These are phyloP conservation scores for Actenoides hombroni DNA, from an alignment of 2,113 vertebrate genomes.

Conservation along the genomic window DNA sequence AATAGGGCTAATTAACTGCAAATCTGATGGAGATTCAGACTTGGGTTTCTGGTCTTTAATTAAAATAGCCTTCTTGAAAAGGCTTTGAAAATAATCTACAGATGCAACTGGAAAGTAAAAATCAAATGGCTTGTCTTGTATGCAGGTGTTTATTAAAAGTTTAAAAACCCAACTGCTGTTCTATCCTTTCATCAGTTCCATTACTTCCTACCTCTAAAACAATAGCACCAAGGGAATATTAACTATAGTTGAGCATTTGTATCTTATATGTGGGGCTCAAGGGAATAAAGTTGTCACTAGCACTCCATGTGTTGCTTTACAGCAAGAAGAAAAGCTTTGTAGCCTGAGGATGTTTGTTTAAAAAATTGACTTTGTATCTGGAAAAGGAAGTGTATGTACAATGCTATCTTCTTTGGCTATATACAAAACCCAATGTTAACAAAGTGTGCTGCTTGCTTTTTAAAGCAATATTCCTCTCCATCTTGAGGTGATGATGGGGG, in stretches of 20 bases:
- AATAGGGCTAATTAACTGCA: background rate
- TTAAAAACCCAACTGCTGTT: background rate
- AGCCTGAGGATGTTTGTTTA: conserved; percentile 64
- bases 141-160: background rate
- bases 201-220: background rate
- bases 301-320: background rate
- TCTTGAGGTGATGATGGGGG: background rate
- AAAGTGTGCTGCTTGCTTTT: background rate
- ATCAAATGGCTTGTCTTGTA: background rate
- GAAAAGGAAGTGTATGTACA: conserved; percentile 60
- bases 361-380: conserved; percentile 54
- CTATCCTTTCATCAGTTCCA: background rate
- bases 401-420: conserved; percentile 40
- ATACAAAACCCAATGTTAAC: background rate
- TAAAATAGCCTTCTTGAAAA: background rate
- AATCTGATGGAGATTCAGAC: background rate
- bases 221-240: background rate
- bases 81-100: background rate
- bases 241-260: background rate
- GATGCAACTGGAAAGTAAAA: background rate
- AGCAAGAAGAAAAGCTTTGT: conserved; percentile 10
- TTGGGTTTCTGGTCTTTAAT: background rate
- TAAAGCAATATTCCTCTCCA: conserved; percentile 1
- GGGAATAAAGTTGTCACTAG: background rate
- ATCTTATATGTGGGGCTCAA: background rate